These are phyloP conservation scores for Strigamia maritima DNA, from an alignment of 2,888 invertebrate species.

Conservation along the genomic window DNA sequence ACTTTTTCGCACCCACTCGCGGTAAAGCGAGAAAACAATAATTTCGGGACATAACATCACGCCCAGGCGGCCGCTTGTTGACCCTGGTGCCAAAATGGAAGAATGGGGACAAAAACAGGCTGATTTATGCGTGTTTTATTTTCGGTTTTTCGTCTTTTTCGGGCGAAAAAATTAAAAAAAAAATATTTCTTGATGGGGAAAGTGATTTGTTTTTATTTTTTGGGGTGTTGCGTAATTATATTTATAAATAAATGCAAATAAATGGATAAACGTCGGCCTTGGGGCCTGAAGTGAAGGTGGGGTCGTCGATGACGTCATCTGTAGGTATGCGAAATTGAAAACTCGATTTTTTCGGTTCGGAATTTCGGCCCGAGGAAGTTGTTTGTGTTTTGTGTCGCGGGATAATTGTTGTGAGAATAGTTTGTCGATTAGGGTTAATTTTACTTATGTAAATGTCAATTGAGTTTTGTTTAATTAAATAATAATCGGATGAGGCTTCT, in stretches of 20 bases:
- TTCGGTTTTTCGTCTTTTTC: not conserved
- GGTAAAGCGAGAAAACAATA: not conserved
- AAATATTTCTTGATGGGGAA: no score
- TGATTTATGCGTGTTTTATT: not conserved
- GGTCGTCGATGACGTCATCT: not conserved
- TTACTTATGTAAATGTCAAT: not conserved
- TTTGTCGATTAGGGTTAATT: constrained; percentile 4
- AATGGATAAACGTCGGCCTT: not conserved
- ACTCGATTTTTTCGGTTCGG: no score
- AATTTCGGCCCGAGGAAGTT: not conserved
- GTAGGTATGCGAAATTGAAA: not conserved
- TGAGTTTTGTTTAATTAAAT: not conserved
- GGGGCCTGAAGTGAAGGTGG: not conserved
- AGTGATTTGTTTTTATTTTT: no score
- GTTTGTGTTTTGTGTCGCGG: not conserved
- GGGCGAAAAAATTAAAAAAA: no score
- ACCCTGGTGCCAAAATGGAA: not conserved
- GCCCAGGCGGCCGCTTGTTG: not conserved
- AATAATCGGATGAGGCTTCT: not conserved
- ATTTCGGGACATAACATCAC: not conserved
- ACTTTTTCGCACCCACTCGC: not conserved
- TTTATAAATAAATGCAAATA: no score
- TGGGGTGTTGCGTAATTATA: no score
- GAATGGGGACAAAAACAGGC: not conserved
- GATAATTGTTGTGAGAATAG: not conserved